phyloP scores from a whole-genome alignment of 2,888 invertebrate genomes.

The Eupithecia pulchellata region DNA sequence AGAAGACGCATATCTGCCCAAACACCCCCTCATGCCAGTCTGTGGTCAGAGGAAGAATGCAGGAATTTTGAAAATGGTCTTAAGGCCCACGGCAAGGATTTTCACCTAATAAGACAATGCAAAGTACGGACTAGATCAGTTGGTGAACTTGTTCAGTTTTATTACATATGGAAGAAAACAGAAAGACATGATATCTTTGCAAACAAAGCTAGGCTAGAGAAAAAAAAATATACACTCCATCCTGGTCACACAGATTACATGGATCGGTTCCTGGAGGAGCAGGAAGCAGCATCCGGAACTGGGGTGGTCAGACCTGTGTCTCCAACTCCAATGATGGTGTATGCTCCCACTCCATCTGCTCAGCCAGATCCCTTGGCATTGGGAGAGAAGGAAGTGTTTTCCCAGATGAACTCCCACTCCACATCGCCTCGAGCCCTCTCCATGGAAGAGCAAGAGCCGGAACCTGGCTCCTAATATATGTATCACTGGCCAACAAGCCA shows the following conservation, averaged over 20 bases:
- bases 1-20: conserved; percentile 91
- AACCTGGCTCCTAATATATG: conserved; percentile 76
- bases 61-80: conserved; percentile 98
- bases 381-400: conserved; percentile 81
- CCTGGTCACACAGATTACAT: conserved; percentile 97
- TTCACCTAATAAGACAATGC: conserved; percentile 96
- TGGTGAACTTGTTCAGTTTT: conserved; percentile 98
- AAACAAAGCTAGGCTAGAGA: conserved; percentile 94
- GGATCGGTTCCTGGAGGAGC: conserved; percentile 96
- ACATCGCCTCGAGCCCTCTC: conserved; percentile 71
- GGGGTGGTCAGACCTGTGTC: conserved; percentile 84
- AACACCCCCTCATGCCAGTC: conserved; percentile 89
- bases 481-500: conserved; percentile 60
- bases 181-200: conserved; percentile 97
- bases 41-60: conserved; percentile 99
- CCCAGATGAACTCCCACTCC: conserved; percentile 73
- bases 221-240: conserved; percentile 96
- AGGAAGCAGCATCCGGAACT: conserved; percentile 89
- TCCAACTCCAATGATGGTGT: conserved; percentile 87
- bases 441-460: conserved; percentile 77
- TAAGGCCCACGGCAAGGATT: conserved; percentile 97
- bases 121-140: conserved; percentile 97
- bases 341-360: conserved; percentile 72
- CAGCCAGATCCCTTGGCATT: conserved; percentile 80
- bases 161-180: conserved; percentile 99